Conservation (phyloP, 1,140 invertebrate species). For the Hyposmocoma kahamanoa region DNA sequence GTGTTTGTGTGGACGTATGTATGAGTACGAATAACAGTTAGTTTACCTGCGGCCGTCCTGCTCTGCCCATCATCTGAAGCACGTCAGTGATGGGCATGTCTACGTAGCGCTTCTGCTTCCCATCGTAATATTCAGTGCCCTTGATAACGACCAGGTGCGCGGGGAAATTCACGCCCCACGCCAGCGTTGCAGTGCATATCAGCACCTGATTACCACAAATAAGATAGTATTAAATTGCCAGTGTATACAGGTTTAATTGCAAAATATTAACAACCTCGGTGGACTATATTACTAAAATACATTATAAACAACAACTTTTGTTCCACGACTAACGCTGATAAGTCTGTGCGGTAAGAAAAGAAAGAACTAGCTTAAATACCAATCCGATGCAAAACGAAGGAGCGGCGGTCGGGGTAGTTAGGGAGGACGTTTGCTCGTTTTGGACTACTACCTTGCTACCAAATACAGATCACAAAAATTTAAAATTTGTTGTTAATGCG, state of each 20-base stretch:
- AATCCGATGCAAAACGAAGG: too few relatives aligned
- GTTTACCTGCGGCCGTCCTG: slow-evolving; percentile 87
- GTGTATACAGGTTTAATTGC: slow-evolving; percentile 4
- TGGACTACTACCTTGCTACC: too few relatives aligned
- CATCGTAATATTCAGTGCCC: slow-evolving; percentile 99
- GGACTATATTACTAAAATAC: not conserved
- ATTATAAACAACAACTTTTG: not conserved
- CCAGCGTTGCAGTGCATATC: slow-evolving; percentile 96
- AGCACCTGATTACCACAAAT: too few relatives aligned
- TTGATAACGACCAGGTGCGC: slow-evolving; percentile 82
- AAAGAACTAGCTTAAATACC: too few relatives aligned
- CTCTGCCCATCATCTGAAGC: slow-evolving; percentile 99
- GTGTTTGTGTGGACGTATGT: too few relatives aligned
- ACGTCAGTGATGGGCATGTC: slow-evolving; percentile 99
- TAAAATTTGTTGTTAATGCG: too few relatives aligned
- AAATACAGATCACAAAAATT: too few relatives aligned
- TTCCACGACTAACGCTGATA: too few relatives aligned
- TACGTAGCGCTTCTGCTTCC: slow-evolving; percentile 96
- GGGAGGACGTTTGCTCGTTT: too few relatives aligned
- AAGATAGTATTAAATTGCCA: not conserved
- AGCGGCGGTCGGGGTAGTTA: too few relatives aligned
- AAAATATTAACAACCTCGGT: not conserved
- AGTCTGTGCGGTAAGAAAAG: too few relatives aligned
- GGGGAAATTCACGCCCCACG: slow-evolving; percentile 99
- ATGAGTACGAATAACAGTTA: too few relatives aligned